These are phyloP conservation scores for Sus cebifrons DNA, from an alignment of 2,797 vertebrate species.

Conservation along the genomic window DNA sequence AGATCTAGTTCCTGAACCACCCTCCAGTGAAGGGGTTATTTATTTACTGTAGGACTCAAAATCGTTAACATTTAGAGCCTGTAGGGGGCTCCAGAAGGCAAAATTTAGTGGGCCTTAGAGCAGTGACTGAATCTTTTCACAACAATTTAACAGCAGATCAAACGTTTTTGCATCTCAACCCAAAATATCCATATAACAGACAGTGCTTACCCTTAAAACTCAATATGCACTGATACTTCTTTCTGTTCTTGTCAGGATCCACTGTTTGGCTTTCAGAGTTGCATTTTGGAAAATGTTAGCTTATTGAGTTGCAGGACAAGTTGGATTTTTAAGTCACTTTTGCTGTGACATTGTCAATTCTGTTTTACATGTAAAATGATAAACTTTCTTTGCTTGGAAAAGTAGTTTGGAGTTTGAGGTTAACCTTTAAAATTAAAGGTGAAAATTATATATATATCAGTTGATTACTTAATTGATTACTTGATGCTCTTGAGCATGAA, in stretches of 20 bases:
- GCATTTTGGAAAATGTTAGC: conserved; percentile 19
- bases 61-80: conserved; percentile 64
- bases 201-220: neutral
- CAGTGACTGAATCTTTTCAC: neutral
- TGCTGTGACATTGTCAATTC: neutral
- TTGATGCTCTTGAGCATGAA: conserved; percentile 45
- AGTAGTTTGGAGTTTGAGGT: neutral
- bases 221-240: neutral
- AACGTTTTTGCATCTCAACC: neutral
- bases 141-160: neutral
- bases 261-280: conserved; percentile 17
- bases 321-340: conserved; percentile 41
- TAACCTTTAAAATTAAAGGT: conserved; percentile 34
- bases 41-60: conserved; percentile 29
- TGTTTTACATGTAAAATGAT: conserved; percentile 62
- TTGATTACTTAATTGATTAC: conserved; percentile 25
- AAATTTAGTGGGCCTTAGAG: conserved; percentile 1
- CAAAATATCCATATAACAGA: neutral
- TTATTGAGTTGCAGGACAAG: neutral
- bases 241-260: neutral
- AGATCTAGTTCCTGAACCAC: neutral
- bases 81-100: conserved; percentile 82
- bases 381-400: conserved; percentile 56
- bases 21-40: neutral
- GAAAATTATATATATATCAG: neutral